These are phyloP conservation scores for Subacronicta megacephala DNA, from an alignment of 2,888 invertebrate species.

Conservation along the genomic window DNA sequence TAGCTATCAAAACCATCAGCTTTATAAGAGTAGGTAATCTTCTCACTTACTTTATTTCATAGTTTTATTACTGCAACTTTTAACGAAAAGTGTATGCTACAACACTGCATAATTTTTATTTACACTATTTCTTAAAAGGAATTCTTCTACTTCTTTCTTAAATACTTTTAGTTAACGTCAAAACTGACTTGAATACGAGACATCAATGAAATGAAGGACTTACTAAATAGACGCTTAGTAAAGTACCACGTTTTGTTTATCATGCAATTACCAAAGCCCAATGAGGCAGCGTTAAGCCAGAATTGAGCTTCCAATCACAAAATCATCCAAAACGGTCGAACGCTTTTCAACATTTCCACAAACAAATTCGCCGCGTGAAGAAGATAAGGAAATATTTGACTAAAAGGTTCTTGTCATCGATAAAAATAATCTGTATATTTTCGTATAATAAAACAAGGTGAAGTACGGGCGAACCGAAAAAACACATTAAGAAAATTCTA, in stretches of 20 bases:
- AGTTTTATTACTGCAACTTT: slow-evolving; percentile 7
- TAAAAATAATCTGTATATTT: slow-evolving; percentile 61
- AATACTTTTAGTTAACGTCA: neutral
- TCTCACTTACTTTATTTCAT: slow-evolving; percentile 8
- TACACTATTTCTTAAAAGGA: neutral
- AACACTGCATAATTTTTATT: neutral
- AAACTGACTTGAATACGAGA: slow-evolving; percentile 23
- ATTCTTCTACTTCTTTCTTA: no score
- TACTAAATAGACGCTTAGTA: slow-evolving; percentile 1
- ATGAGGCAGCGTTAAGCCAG: slow-evolving; percentile 34
- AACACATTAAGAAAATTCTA: slow-evolving; percentile 72
- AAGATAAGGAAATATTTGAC: slow-evolving; percentile 50
- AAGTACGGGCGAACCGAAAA: slow-evolving; percentile 58
- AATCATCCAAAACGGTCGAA: slow-evolving; percentile 40
- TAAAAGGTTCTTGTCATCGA: slow-evolving; percentile 48
- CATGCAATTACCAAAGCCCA: slow-evolving; percentile 11
- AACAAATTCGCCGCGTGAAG: slow-evolving; percentile 26
- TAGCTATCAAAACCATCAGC: slow-evolving; percentile 23
- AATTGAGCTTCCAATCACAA: slow-evolving; percentile 21
- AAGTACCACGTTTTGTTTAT: slow-evolving; percentile 19
- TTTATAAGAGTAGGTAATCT: slow-evolving; percentile 8
- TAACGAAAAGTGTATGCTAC: slow-evolving; percentile 12
- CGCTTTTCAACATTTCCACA: slow-evolving; percentile 47
- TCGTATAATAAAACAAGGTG: slow-evolving; percentile 58
- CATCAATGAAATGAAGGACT: slow-evolving; percentile 27